Evolutionary conservation across 2,888 invertebrate species (phyloP).

Genomic region (Megaustenia siamemsis): DNA sequence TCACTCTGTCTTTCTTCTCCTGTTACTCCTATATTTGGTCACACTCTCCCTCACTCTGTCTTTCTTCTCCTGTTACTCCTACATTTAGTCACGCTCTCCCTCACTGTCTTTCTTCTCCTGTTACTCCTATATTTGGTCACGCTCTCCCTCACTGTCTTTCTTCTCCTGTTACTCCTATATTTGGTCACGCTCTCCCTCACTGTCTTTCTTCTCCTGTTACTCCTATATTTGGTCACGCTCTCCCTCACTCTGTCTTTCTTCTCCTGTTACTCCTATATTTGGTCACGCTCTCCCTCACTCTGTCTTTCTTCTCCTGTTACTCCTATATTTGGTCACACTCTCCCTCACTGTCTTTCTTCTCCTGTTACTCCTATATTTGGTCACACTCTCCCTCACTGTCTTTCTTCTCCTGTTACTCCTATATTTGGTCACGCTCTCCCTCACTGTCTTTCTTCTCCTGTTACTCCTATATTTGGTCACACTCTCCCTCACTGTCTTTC

Average conservation of each 20-base stretch:
- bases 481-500: not conserved
- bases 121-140: not conserved
- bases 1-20: not conserved
- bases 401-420: not conserved
- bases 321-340: no score
- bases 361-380: not conserved
- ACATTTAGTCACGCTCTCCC: not conserved
- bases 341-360: not conserved
- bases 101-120: not conserved
- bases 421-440: no score
- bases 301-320: no score
- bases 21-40: not conserved
- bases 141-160: not conserved
- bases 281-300: no score
- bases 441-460: not conserved
- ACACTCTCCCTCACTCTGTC: not conserved
- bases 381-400: not conserved
- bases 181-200: not conserved
- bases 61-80: not conserved
- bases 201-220: not conserved
- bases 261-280: no score
- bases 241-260: not conserved
- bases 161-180: not conserved
- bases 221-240: not conserved
- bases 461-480: not conserved